Evolutionary conservation across 2,797 vertebrate species (phyloP), one percentile per base, ranked within the genome.

Genomic region (Enteromius anoplus): DNA sequence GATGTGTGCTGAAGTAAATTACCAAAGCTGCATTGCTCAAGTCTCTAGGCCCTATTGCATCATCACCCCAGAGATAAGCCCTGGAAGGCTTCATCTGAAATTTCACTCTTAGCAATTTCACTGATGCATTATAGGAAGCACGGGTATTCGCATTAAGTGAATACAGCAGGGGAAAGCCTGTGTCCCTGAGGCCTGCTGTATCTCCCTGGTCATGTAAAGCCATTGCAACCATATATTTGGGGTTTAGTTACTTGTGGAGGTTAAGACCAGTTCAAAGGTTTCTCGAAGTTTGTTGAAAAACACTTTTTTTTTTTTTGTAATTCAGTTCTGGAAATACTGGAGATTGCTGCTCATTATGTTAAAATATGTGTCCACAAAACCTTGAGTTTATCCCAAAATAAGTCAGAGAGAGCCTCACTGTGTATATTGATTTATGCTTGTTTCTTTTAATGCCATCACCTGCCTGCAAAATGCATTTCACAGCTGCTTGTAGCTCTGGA

Each of bases 101-200:
- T 37, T 71, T 62, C 69, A 32, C 26, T 81, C 79, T 60, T 34
- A 64, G 37, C 79, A 81, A 72, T 81, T 81, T 73, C 80, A 64
- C 55, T 72, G 29, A 81, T 81, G 40, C 55, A 81, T 81, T 81
- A 47, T 73, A 62, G n/a, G 53, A 81, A 49, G 34, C 34, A 37
- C 0, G 19, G 19, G 6, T 65, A 64, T 62, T 81, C 9, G 15
- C 58, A 75, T 60, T 47, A 81, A 81, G 29, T 72, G 55, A 73
- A 81, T 73, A 51, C 29, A 73, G 19, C 7, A 70, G 69, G 55
- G 68, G 17, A 21, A 72, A 34, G 29, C 80, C 26, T 72, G 19
- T 42, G 17, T 81, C 80, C 69, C 42, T 51, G 40, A 64, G 40
- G 69, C 8, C 42, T 66, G 62, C 26, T 65, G 58, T 66, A 78